These are phyloP conservation scores for Digitonthophagus gazella DNA, from an alignment of 2,888 invertebrate genomes.

Conservation along the genomic window DNA sequence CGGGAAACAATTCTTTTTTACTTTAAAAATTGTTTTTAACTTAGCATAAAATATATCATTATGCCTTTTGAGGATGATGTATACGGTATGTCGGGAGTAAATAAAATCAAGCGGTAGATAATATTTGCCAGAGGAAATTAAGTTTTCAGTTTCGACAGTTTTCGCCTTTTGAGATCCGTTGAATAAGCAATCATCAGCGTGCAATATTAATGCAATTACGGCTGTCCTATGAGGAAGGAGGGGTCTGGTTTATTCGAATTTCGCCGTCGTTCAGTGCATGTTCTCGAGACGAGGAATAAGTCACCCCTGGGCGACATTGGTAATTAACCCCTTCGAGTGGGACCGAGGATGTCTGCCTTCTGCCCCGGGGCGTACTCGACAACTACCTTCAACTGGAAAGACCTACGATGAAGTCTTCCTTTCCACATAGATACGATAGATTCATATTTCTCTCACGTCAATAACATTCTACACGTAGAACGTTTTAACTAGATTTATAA, in stretches of 20 bases:
- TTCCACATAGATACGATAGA: neutral
- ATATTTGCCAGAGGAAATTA: neutral
- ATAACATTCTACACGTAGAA: neutral
- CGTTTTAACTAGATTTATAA: neutral
- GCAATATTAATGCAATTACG: constrained; percentile 17
- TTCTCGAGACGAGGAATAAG: constrained; percentile 16
- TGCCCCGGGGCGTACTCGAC: constrained; percentile 4
- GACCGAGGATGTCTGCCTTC: constrained; percentile 5
- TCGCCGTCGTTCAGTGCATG: constrained; percentile 8
- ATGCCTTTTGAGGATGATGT: too few species aligned
- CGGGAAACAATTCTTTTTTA: too few species aligned
- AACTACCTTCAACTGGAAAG: neutral
- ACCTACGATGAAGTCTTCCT: constrained; percentile 4
- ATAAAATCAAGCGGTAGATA: neutral
- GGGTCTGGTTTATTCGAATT: constrained; percentile 4
- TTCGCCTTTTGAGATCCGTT: constrained; percentile 8
- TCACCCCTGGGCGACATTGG: constrained; percentile 16
- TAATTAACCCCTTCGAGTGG: constrained; percentile 17
- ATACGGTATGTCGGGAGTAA: too few species aligned
- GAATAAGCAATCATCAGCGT: constrained; percentile 15
- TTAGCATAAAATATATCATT: too few species aligned
- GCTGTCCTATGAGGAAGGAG: neutral
- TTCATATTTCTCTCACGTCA: neutral
- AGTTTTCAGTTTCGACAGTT: neutral
- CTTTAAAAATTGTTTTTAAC: too few species aligned